phyloP scores from a whole-genome alignment of 2,888 invertebrate genomes.

The Drosophila pullipes region DNA sequence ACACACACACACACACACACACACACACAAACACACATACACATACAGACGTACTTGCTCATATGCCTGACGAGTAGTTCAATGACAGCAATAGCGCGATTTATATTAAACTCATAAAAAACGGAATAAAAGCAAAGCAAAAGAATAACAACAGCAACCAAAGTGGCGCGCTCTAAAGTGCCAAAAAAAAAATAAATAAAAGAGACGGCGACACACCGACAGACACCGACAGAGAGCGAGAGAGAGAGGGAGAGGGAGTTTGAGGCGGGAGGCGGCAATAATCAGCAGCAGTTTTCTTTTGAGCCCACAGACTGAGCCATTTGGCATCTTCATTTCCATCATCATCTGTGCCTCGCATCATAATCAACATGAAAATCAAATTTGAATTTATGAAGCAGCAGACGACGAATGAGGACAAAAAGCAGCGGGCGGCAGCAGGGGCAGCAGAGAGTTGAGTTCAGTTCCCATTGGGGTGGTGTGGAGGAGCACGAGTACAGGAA shows the following conservation, averaged over 20 bases:
- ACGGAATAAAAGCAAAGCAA: constrained; percentile 30
- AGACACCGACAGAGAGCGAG: neutral
- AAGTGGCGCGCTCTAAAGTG: constrained; percentile 42
- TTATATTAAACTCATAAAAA: constrained; percentile 69
- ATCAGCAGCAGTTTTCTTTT: constrained; percentile 58
- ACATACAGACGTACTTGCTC: neutral
- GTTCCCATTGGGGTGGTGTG: neutral
- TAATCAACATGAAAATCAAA: constrained; percentile 80
- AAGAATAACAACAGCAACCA: constrained; percentile 23
- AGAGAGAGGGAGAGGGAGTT: neutral
- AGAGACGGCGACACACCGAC: neutral
- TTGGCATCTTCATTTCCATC: constrained; percentile 75
- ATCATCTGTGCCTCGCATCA: constrained; percentile 73
- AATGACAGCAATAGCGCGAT: constrained; percentile 35
- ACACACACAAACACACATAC: neutral
- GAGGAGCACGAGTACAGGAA: constrained; percentile 1
- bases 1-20: neutral
- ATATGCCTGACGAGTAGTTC: constrained; percentile 46
- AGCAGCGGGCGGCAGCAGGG: neutral
- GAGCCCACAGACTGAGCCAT: constrained; percentile 42
- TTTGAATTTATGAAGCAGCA: constrained; percentile 74
- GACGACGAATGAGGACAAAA: constrained; percentile 22
- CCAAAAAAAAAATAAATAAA: neutral
- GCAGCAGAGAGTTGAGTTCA: neutral
- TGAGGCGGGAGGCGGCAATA: constrained; percentile 40